A percentile compares a stretch with the other conserved stretches of the same genome.
phyloP scores from a whole-genome alignment of 1,140 invertebrate genomes.

The Drosophila nannoptera region DNA sequence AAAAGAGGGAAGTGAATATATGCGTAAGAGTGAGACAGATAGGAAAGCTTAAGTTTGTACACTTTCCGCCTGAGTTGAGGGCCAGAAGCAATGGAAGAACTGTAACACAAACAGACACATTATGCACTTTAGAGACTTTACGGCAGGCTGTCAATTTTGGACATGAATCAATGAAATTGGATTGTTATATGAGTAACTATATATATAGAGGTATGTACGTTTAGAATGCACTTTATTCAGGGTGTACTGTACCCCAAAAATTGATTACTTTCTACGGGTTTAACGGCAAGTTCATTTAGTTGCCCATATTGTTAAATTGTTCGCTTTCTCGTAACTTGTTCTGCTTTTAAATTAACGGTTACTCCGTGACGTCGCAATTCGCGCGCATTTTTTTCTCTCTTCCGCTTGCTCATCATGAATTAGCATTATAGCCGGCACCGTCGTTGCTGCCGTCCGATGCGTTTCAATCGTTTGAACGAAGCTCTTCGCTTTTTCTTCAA shows the following conservation, averaged over 20 bases:
- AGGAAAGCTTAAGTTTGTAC: constrained; percentile 24
- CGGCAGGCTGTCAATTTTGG: background rate
- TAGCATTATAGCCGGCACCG: constrained; percentile 28
- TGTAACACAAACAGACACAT: constrained; percentile 17
- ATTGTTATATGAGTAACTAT: background rate
- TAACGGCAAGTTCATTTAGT: background rate
- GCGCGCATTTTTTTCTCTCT: constrained; percentile 34
- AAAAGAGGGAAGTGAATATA: background rate
- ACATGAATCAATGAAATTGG: constrained; percentile 1
- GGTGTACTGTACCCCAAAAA: constrained; percentile 11
- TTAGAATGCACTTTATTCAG: background rate
- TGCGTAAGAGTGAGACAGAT: constrained; percentile 7
- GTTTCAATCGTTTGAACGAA: constrained; percentile 29
- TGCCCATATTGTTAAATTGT: constrained; percentile 6
- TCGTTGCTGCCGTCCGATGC: constrained; percentile 5
- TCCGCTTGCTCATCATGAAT: constrained; percentile 4
- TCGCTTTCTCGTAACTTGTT: constrained; percentile 27
- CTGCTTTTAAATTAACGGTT: constrained; percentile 37
- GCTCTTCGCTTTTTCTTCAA: constrained; percentile 16
- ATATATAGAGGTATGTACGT: background rate
- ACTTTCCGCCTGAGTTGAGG: constrained; percentile 36
- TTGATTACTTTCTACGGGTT: background rate
- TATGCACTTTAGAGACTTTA: constrained; percentile 11
- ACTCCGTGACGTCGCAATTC: constrained; percentile 36
- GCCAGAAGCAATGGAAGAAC: background rate